Evolutionary conservation across 2,888 invertebrate genomes (phyloP), one percentile per base, ranked within the genome.

Genomic region (Hyposoter didymator): DNA sequence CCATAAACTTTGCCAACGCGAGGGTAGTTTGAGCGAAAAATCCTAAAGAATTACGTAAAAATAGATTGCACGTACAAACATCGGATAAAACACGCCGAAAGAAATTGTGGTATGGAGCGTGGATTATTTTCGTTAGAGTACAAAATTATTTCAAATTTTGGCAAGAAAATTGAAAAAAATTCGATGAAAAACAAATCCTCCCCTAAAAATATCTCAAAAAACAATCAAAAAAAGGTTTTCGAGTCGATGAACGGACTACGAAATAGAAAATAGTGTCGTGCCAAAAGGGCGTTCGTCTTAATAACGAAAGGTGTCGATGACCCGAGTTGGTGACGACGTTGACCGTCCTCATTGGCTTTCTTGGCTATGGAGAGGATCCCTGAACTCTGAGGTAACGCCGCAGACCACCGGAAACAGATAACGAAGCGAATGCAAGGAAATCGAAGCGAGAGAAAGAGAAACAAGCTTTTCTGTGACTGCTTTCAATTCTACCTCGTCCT

Each of bases 301-400:
- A 19, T 19, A 19, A 19, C 52, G 52, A 2, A n/a, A 52, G 52
- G 19, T 19, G 52, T 52, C 52, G 52, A 52, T 52, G 19, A 19
- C 52, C 8, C 6, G 2, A 52, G 52, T 19, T 8, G 52, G 52
- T 8, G 22, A 55, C 55, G 14, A 0, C 59, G 32, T 64, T 32
- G 35, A 35, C 1, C 39, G 39, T 72, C 22, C 47, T 62, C 72
- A 84, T 84, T 79, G 82, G 79, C 79, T 79, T 45, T 72, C 59
- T 64, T 52, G 47, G 52, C 76, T 39, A 35, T 6, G 14, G 22
- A 70, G 52, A 69, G 43, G 49, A 64, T 67, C 64, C 59, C 59
- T 6, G 64, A 35, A 19, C 28, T 76, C 67, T 70, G 32, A 59
- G 32, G 52, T 49, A 39, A 69, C 22, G 22, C 7, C n/a, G 14